Conservation (phyloP, 2,113 vertebrate genomes). For the Phycodurus eques region DNA sequence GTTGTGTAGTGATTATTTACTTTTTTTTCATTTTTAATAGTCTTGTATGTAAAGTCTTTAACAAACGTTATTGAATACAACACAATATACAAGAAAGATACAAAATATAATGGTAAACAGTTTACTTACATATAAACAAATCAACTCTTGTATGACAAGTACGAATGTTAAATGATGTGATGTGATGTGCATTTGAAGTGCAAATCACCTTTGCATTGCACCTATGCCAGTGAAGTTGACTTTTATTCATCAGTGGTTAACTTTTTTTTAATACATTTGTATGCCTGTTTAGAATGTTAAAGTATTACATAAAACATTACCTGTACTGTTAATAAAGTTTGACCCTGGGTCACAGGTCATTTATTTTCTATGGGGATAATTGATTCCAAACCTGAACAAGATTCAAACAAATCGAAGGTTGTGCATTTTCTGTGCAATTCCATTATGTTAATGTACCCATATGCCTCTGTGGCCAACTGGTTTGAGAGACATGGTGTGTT, state of each 20-base stretch:
- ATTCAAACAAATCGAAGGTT: not conserved
- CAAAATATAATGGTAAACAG: too few relatives aligned
- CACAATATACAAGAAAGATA: too few relatives aligned
- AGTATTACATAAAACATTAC: not conserved
- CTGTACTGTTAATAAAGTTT: not conserved
- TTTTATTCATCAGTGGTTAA: not conserved
- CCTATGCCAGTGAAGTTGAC: not conserved
- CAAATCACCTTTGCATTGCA: not conserved
- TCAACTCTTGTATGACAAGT: not conserved
- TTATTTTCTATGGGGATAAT: not conserved
- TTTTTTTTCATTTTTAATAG: too few relatives aligned
- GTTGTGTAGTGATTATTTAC: too few relatives aligned
- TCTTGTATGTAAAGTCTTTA: too few relatives aligned
- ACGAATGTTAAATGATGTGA: not conserved
- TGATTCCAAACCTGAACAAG: not conserved
- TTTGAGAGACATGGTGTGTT: slow-evolving; percentile 64
- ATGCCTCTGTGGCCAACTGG: slow-evolving; percentile 63
- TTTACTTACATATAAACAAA: too few relatives aligned
- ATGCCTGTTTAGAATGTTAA: too few relatives aligned
- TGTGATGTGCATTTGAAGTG: not conserved
- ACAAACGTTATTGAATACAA: too few relatives aligned
- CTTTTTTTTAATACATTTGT: too few relatives aligned
- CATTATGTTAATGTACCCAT: slow-evolving; percentile 38
- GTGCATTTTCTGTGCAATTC: not conserved
- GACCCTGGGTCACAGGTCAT: not conserved